These are phyloP conservation scores for Palythoa grandiflora DNA, from an alignment of 92 coral and sea anemone genomes.

Conservation along the genomic window DNA sequence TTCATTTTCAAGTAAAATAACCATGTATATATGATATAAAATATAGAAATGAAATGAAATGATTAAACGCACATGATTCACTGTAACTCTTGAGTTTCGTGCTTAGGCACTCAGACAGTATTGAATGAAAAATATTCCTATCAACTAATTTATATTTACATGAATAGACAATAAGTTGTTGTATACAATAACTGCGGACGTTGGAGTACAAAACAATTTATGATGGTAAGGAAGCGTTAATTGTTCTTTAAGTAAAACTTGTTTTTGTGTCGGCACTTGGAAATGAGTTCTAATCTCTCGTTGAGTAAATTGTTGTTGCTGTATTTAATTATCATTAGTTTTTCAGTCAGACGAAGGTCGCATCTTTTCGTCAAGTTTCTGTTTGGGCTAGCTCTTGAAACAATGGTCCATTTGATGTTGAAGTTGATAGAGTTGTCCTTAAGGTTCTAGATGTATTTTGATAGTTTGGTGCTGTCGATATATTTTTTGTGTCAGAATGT, in stretches of 20 bases:
- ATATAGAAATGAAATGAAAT: no score
- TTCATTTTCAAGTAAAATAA: neutral
- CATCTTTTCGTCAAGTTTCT: conserved; percentile 32
- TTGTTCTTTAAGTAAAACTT: neutral
- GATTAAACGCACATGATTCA: no score
- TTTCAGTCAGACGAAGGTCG: conserved; percentile 52
- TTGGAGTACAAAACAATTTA: no score
- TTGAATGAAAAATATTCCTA: no score
- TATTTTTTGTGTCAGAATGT: neutral
- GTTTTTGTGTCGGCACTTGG: conserved; percentile 8
- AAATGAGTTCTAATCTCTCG: conserved; percentile 17
- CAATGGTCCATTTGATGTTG: conserved; percentile 49
- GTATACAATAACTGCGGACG: no score
- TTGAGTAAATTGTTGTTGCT: conserved; percentile 26
- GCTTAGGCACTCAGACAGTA: no score
- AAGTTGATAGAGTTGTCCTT: neutral
- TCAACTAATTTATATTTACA: no score
- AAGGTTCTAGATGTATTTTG: conserved; percentile 37
- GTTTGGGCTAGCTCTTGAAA: conserved; percentile 6
- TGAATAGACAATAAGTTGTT: no score
- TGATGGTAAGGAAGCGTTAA: neutral
- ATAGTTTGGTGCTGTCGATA: conserved; percentile 17
- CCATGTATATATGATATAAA: no score
- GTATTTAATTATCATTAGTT: conserved; percentile 52
- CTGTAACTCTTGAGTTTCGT: no score